These are phyloP conservation scores for Ptychoptera contaminata DNA, from an alignment of 2,888 invertebrate genomes.

Conservation along the genomic window DNA sequence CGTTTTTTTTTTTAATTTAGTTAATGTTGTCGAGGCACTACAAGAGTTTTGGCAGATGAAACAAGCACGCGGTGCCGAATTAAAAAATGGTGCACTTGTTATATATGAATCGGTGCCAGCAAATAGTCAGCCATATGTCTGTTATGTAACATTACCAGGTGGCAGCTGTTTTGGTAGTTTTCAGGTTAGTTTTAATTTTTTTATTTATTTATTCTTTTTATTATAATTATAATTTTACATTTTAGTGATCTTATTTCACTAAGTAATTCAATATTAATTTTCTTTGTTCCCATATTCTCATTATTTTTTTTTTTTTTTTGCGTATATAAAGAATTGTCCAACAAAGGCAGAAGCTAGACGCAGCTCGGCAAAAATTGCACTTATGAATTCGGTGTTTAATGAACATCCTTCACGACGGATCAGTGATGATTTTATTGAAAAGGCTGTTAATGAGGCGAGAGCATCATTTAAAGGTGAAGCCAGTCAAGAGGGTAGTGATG, in stretches of 20 bases:
- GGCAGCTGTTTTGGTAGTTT: constrained; percentile 94
- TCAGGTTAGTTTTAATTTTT: constrained; percentile 49
- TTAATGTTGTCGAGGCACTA: constrained; percentile 88
- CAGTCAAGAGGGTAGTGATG: constrained; percentile 44
- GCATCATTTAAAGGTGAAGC: constrained; percentile 58
- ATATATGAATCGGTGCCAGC: constrained; percentile 91
- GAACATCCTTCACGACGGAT: constrained; percentile 87
- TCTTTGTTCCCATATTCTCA: constrained; percentile 45
- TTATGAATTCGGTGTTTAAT: constrained; percentile 95
- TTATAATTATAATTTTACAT: not conserved
- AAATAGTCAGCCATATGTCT: constrained; percentile 81
- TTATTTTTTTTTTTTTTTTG: not conserved
- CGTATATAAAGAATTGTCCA: constrained; percentile 58
- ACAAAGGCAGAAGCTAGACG: constrained; percentile 89
- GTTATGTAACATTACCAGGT: constrained; percentile 87
- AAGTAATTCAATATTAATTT: constrained; percentile 31
- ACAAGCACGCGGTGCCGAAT: constrained; percentile 68
- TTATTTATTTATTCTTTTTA: not conserved
- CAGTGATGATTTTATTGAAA: constrained; percentile 86
- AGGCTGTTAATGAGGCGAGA: constrained; percentile 83
- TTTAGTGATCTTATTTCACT: not conserved
- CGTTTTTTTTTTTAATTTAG: constrained; percentile 35
- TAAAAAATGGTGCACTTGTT: constrained; percentile 77
- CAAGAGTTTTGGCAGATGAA: constrained; percentile 99
- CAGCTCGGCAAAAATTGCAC: constrained; percentile 87